phyloP scores from a whole-genome alignment of 92 coral and sea anemone genomes.

The Phenganax stokvisi region DNA sequence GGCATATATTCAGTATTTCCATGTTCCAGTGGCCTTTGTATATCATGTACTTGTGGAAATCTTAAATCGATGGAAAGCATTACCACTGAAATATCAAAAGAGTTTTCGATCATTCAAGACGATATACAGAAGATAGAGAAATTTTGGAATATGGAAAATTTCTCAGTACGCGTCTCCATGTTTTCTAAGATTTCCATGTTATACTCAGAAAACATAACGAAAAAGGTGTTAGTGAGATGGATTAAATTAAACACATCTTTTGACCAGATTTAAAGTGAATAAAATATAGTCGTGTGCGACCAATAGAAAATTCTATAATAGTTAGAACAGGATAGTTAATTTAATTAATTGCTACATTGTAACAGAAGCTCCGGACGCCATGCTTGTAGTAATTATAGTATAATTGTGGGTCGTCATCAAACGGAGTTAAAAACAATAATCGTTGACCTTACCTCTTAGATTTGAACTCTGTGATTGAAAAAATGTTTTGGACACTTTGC shows the following conservation, averaged over 20 bases:
- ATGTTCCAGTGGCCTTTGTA: too few species aligned
- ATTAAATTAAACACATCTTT: neutral
- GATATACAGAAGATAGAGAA: too few species aligned
- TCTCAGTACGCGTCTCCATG: neutral
- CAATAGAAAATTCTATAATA: too few species aligned
- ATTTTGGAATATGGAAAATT: neutral
- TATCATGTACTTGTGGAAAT: too few species aligned
- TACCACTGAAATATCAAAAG: too few species aligned
- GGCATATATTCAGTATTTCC: too few species aligned
- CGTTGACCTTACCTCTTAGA: slow-evolving; percentile 16
- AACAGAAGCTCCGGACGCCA: neutral
- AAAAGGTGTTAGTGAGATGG: neutral
- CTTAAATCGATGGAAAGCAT: too few species aligned
- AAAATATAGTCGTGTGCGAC: too few species aligned
- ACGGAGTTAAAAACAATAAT: neutral
- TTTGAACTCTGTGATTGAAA: slow-evolving; percentile 2
- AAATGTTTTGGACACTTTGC: neutral
- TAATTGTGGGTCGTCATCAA: neutral
- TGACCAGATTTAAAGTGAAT: neutral
- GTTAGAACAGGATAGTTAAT: neutral
- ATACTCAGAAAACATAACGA: neutral
- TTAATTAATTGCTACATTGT: neutral
- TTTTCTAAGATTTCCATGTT: neutral
- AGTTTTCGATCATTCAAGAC: too few species aligned
- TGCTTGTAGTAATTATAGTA: neutral